A percentile compares a stretch with the other conserved stretches of the same genome.
These are phyloP conservation scores for Tromatobia lineatoria DNA, from an alignment of 2,888 invertebrate genomes.

Conservation along the genomic window DNA sequence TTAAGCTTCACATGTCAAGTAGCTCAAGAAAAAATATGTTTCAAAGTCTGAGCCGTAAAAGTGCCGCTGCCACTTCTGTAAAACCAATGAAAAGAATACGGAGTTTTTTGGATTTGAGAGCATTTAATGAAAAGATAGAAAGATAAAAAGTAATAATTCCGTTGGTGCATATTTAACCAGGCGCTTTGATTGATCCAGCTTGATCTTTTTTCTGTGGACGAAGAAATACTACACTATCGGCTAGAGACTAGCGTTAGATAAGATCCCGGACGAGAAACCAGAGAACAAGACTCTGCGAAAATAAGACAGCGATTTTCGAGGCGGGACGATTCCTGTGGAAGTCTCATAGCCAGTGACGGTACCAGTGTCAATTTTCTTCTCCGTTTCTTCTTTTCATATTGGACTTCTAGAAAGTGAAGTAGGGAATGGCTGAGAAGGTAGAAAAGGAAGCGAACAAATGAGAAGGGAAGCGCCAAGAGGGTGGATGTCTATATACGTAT, in stretches of 20 bases:
- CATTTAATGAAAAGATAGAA: too few species aligned
- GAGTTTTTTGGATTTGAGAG: too few species aligned
- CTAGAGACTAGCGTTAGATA: not conserved
- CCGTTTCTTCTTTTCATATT: conserved; percentile 23
- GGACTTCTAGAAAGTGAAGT: conserved; percentile 22
- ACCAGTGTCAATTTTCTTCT: conserved; percentile 39
- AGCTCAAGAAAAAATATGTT: too few species aligned
- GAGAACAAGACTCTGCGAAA: conserved; percentile 6
- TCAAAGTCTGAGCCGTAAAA: too few species aligned
- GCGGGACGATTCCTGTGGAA: not conserved
- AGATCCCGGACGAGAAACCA: not conserved
- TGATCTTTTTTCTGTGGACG: too few species aligned
- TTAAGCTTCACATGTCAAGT: too few species aligned
- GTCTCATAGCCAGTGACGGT: not conserved
- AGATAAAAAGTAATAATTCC: too few species aligned
- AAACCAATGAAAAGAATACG: too few species aligned
- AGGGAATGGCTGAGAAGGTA: not conserved
- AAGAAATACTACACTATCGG: conserved; percentile 6
- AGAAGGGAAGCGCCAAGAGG: conserved; percentile 25
- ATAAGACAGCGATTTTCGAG: conserved; percentile 19
- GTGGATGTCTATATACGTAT: not conserved
- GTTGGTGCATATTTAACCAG: too few species aligned
- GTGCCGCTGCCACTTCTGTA: too few species aligned
- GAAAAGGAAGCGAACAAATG: conserved; percentile 29
- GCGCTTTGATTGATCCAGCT: too few species aligned